A percentile compares a stretch with the other conserved stretches of the same genome.
Conservation (phyloP, 1,140 invertebrate genomes). For the Platorchestia sp. region DNA sequence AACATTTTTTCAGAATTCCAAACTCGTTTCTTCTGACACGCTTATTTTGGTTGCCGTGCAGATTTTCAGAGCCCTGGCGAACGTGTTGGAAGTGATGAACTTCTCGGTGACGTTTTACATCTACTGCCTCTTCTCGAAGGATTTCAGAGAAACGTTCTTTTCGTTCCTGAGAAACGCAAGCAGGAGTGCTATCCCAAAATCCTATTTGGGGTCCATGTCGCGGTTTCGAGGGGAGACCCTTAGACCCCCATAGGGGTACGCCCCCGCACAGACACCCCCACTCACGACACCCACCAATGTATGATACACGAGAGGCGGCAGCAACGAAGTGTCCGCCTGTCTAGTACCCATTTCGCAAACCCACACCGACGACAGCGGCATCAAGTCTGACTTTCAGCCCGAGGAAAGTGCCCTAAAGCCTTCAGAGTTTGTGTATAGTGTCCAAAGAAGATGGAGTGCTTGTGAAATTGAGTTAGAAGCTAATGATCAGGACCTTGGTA, state of each 20-base stretch:
- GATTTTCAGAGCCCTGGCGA: conserved; percentile 82
- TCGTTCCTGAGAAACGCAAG: conserved; percentile 69
- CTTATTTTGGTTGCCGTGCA: conserved; percentile 68
- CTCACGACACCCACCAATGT: conserved; percentile 56
- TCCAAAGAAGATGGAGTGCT: neutral
- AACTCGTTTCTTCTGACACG: neutral
- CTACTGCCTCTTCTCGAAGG: conserved; percentile 83
- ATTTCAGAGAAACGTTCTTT: conserved; percentile 80
- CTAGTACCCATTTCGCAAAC: neutral
- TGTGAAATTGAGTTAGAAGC: too few relatives aligned
- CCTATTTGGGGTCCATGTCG: conserved; percentile 65
- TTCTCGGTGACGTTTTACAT: conserved; percentile 86
- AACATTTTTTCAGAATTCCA: neutral
- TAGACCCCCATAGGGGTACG: conserved; percentile 67
- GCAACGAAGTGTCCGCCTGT: neutral
- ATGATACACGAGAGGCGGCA: conserved; percentile 15
- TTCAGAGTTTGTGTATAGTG: neutral
- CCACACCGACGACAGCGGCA: conserved; percentile 1
- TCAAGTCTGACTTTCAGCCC: neutral
- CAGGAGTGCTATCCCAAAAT: conserved; percentile 60
- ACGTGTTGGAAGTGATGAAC: conserved; percentile 81
- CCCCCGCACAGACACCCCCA: conserved; percentile 58
- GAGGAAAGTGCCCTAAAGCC: neutral
- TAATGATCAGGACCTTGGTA: too few relatives aligned
- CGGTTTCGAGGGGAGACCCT: conserved; percentile 64